Conservation (phyloP, 2,797 vertebrate genomes). For the Gorsachius magnificus region DNA sequence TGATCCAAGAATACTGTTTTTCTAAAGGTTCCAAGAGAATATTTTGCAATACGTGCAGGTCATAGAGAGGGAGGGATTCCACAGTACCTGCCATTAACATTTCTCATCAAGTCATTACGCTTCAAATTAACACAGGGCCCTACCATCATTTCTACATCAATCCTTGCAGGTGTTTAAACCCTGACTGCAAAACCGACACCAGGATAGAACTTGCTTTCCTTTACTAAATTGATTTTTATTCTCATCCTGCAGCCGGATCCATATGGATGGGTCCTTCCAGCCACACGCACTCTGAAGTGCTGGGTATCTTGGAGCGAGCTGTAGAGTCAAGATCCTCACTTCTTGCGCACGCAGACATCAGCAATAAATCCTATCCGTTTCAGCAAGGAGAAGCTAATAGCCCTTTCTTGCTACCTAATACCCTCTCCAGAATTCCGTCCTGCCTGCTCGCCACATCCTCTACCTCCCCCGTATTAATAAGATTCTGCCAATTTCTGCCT, state of each 20-base stretch:
- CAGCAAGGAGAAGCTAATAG: background rate
- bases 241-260: background rate
- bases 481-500: background rate
- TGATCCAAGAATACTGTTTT: background rate
- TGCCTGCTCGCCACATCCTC: background rate
- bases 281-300: background rate
- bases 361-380: background rate
- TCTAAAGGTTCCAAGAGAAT: background rate
- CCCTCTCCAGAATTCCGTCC: background rate
- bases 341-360: background rate
- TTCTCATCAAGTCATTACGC: background rate
- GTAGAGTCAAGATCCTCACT: background rate
- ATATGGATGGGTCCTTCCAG: background rate
- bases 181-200: background rate
- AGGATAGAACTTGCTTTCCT: background rate
- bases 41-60: background rate
- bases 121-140: background rate
- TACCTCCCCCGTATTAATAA: accelerated
- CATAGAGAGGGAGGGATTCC: background rate
- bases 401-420: background rate
- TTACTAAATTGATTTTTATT: background rate
- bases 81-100: background rate
- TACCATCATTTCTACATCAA: background rate
- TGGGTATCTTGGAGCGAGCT: background rate
- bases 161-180: background rate